These are phyloP conservation scores for Cisticola juncidis DNA, from an alignment of 2,113 vertebrate species.

Conservation along the genomic window DNA sequence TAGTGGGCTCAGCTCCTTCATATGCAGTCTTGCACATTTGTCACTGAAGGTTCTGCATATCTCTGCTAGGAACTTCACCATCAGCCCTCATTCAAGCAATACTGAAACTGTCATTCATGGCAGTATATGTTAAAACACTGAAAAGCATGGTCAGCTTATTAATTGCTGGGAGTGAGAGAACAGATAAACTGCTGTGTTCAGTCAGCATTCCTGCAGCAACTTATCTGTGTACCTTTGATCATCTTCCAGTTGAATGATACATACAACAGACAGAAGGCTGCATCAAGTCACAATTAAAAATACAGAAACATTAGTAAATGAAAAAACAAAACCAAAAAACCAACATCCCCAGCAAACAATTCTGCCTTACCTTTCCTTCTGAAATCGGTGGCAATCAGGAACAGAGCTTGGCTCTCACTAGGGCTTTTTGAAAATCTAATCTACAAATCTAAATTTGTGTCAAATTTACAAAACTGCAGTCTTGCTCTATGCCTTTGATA, in stretches of 20 bases:
- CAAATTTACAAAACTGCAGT: not conserved
- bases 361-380: conserved; percentile 2
- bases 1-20: not conserved
- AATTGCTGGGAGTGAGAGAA: not conserved
- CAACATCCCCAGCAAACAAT: not conserved
- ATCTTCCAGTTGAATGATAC: not conserved
- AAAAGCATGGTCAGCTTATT: not conserved
- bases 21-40: not conserved
- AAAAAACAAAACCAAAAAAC: not conserved
- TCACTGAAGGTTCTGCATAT: not conserved
- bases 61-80: not conserved
- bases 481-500: not conserved
- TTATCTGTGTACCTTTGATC: not conserved
- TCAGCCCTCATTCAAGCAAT: not conserved
- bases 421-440: not conserved
- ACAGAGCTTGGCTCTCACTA: not conserved
- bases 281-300: not conserved
- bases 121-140: not conserved
- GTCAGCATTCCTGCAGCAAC: not conserved
- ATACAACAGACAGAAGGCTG: not conserved
- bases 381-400: not conserved
- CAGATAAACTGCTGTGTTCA: not conserved
- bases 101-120: not conserved
- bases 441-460: not conserved
- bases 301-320: not conserved